A percentile compares a stretch with the other conserved stretches of the same genome.
These are phyloP conservation scores for Mastigias papua DNA, from an alignment of 30 jellyfish, hydroid and myxozoan genomes.

Conservation along the genomic window DNA sequence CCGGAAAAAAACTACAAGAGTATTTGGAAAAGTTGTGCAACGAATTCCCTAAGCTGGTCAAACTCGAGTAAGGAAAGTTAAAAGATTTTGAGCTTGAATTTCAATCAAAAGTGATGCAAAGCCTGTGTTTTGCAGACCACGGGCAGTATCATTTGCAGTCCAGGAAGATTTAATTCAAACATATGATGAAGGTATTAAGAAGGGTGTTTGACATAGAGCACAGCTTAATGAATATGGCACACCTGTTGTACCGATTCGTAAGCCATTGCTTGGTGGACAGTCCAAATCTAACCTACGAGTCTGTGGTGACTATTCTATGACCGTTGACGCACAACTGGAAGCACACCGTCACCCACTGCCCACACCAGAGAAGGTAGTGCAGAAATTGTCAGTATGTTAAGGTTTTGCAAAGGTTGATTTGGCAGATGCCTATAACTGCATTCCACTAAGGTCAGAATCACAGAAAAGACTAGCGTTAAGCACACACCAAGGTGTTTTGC, in stretches of 20 bases:
- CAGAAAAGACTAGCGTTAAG: conserved; percentile 46
- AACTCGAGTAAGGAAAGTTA: conserved; percentile 19
- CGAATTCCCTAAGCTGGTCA: conserved; percentile 22
- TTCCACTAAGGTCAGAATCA: not conserved
- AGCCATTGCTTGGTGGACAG: conserved; percentile 11
- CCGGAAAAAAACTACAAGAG: conserved; percentile 6
- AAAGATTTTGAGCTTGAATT: conserved; percentile 67
- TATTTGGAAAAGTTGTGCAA: conserved; percentile 4
- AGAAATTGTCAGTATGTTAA: conserved; percentile 36
- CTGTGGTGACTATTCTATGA: conserved; percentile 41
- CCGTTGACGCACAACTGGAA: conserved; percentile 42
- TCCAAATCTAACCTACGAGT: conserved; percentile 5
- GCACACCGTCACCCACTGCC: conserved; percentile 41
- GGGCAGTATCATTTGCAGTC: conserved; percentile 41
- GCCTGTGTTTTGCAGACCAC: conserved; percentile 22
- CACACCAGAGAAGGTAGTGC: conserved; percentile 34
- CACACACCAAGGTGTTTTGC: conserved; percentile 56
- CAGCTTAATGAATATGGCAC: conserved; percentile 45
- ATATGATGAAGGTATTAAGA: conserved; percentile 17
- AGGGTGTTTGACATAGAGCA: conserved; percentile 38
- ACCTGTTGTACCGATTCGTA: conserved; percentile 32
- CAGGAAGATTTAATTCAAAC: conserved; percentile 18
- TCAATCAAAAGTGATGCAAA: too few species aligned
- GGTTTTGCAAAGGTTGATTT: conserved; percentile 36
- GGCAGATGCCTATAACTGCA: conserved; percentile 40